A percentile compares a stretch with the other conserved stretches of the same genome.
phyloP scores from a whole-genome alignment of 2,797 vertebrate species.

The Tenualosa ilisha region DNA sequence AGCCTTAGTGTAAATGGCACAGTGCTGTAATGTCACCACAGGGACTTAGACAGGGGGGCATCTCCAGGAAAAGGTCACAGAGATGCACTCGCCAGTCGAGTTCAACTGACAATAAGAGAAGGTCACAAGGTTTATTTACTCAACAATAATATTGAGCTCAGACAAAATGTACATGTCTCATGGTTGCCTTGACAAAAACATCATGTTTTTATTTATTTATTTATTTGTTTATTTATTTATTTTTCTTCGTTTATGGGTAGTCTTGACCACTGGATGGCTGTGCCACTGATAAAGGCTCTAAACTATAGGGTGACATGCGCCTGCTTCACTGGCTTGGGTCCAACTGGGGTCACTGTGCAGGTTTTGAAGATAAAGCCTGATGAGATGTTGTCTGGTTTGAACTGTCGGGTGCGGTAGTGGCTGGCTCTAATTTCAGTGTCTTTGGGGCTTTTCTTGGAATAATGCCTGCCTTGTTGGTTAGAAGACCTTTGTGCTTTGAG shows the following conservation, averaged over 20 bases:
- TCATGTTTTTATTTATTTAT: not conserved
- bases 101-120: slow-evolving; percentile 25
- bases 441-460: slow-evolving; percentile 3
- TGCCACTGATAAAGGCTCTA: not conserved
- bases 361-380: slow-evolving; percentile 14
- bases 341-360: slow-evolving; percentile 8
- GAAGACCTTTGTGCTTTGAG: not conserved
- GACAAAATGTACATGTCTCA: not conserved
- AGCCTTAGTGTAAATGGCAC: not conserved
- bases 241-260: not conserved
- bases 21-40: not conserved
- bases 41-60: not conserved
- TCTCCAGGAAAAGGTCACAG: not conserved
- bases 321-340: not conserved
- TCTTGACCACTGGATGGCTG: not conserved
- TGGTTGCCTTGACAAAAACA: not conserved
- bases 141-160: not conserved
- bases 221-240: not conserved
- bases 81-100: slow-evolving; percentile 19
- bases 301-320: not conserved
- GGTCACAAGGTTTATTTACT: slow-evolving; percentile 24
- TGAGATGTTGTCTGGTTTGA: slow-evolving; percentile 19
- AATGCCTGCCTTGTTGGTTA: slow-evolving; percentile 10
- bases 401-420: not conserved
- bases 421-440: not conserved